Evolutionary conservation across 2,797 vertebrate genomes (phyloP), one percentile per base, ranked within the genome.

Genomic region (Dendrocincla tyrannina): DNA sequence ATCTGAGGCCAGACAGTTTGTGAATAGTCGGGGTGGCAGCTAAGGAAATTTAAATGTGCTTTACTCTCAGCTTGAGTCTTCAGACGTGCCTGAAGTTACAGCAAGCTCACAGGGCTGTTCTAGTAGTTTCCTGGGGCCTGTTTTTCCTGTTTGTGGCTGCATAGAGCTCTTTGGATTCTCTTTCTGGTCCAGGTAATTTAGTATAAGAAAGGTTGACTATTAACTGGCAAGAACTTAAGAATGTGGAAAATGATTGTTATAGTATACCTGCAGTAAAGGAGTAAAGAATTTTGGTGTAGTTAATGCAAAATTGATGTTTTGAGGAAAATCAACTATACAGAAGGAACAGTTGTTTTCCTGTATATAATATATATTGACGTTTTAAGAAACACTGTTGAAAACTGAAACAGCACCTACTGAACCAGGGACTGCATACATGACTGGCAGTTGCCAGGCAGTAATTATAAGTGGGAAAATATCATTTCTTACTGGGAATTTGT

Each of bases 51-150:
- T 62, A 77, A 89, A 79, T 76, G n/a, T 44, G 50, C 17, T 87
- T 73, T 83, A 28, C 46, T 93, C 94, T 52, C 47, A 60, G 86
- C 28, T 73, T 62, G 32, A 63, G 24, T 89, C 67, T 88, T 81
- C 39, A 63, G 28, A 52, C 56, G 32, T 42, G 22, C 13, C 27
- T 68, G 46, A 44, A 62, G 24, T 55, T 75, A 83, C 41, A 79
- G 69, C 6, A 39, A 55, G 4, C 13, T 81, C 58, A 49, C 30
- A 56, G 49, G 35, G 10, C 55, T 85, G 22, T 41, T 88, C 22
- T 58, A 50, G 35, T 8, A 56, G 56, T 77, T 77, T 88, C 28
- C 42, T 20, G 46, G 50, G 47, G 18, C 27, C 52, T 56, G 7
- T 37, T 33, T 13, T 62, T 77, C 24, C 30, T 1, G 0, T 79